These are phyloP conservation scores for Neofelis nebulosa DNA, from an alignment of 2,113 vertebrate genomes.

Conservation along the genomic window DNA sequence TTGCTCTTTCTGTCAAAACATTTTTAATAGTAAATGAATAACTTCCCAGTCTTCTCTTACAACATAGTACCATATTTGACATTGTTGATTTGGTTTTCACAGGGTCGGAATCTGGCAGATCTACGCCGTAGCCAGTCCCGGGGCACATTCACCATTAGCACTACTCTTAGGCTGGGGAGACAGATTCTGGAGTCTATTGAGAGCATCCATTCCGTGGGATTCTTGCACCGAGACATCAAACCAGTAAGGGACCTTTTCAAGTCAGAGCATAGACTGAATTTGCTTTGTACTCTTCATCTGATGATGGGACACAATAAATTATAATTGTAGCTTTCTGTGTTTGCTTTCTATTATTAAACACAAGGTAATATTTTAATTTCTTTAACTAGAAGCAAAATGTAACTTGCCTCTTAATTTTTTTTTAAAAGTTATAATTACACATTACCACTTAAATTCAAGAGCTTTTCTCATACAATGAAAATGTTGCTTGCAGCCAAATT, in stretches of 20 bases:
- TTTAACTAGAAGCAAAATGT: constrained; percentile 9
- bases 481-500: constrained; percentile 14
- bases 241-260: constrained; percentile 87
- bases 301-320: constrained; percentile 2
- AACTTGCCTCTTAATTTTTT: constrained; percentile 6
- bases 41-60: background rate
- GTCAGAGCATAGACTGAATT: constrained; percentile 22
- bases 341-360: constrained; percentile 25
- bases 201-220: constrained; percentile 99
- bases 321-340: background rate
- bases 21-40: constrained; percentile 20
- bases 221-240: constrained; percentile 98
- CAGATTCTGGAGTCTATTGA: constrained; percentile 98
- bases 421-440: background rate
- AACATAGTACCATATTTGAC: background rate
- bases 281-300: constrained; percentile 2
- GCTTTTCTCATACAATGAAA: constrained; percentile 29
- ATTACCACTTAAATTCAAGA: constrained; percentile 24
- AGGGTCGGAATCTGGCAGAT: constrained; percentile 99
- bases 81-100: constrained; percentile 64
- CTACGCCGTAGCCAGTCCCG: constrained; percentile 95
- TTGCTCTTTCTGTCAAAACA: background rate
- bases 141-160: constrained; percentile 97
- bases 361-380: constrained; percentile 48
- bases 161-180: constrained; percentile 94